These are phyloP conservation scores for Holcopasites calliopsidis DNA, from an alignment of 1,140 invertebrate genomes.

Conservation along the genomic window DNA sequence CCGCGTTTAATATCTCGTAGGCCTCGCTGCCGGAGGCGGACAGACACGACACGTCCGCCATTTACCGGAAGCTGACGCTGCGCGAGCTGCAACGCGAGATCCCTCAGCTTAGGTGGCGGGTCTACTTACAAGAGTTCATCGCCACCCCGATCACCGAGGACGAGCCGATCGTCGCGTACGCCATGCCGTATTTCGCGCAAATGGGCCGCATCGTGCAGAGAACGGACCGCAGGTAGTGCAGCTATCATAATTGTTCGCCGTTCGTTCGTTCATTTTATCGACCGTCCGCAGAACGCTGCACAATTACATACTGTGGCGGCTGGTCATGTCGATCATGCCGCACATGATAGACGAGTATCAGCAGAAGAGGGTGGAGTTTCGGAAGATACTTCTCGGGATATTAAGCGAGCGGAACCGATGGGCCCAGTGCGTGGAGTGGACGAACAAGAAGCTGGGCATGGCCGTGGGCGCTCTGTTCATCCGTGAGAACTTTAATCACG, in stretches of 20 bases:
- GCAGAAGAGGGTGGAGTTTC: slow-evolving; percentile 87
- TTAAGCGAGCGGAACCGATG: slow-evolving; percentile 87
- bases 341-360: slow-evolving; percentile 92
- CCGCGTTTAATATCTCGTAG: slow-evolving; percentile 79
- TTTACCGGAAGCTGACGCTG: slow-evolving; percentile 87
- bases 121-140: slow-evolving; percentile 87
- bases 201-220: slow-evolving; percentile 86
- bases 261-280: not conserved
- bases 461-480: slow-evolving; percentile 91
- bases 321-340: slow-evolving; percentile 89
- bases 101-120: slow-evolving; percentile 89
- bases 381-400: slow-evolving; percentile 89
- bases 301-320: slow-evolving; percentile 91
- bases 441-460: slow-evolving; percentile 91
- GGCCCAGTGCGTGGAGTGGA: slow-evolving; percentile 92
- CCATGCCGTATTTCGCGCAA: slow-evolving; percentile 88
- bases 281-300: slow-evolving; percentile 84
- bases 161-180: slow-evolving; percentile 90
- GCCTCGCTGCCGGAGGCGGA: slow-evolving; percentile 89
- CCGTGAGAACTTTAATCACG: slow-evolving; percentile 90
- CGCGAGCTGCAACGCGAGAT: slow-evolving; percentile 83
- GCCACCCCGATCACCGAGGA: slow-evolving; percentile 82
- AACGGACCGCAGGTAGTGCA: slow-evolving; percentile 84
- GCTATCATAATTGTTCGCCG: not conserved
- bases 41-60: slow-evolving; percentile 89